Conservation (phyloP, 2,797 vertebrate genomes). For the Lagodon rhomboides region DNA sequence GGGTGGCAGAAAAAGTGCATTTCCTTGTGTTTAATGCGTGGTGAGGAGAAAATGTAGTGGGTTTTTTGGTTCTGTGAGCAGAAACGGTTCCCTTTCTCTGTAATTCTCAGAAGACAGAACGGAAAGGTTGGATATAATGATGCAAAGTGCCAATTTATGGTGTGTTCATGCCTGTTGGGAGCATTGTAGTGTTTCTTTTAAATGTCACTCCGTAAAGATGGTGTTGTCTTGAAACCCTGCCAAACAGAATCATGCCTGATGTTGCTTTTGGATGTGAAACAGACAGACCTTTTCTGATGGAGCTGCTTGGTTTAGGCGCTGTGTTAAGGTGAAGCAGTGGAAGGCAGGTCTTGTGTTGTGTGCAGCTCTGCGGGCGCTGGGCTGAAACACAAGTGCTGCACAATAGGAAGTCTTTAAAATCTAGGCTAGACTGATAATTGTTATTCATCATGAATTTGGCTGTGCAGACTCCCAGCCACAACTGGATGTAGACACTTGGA, state of each 20-base stretch:
- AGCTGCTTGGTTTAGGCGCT: not conserved
- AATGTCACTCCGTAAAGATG: not conserved
- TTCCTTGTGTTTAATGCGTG: not conserved
- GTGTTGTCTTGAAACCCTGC: not conserved
- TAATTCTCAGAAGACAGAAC: not conserved
- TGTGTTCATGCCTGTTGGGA: not conserved
- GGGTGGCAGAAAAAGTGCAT: not conserved
- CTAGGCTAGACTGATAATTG: not conserved
- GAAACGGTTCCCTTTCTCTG: not conserved
- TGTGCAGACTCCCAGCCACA: not conserved
- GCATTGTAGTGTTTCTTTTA: not conserved
- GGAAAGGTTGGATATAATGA: constrained; percentile 5
- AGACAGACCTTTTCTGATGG: not conserved
- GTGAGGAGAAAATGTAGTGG: not conserved
- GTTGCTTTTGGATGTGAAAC: constrained; percentile 10
- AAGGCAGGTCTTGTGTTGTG: not conserved
- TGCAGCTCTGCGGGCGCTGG: constrained; percentile 4
- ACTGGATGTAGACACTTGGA: not conserved
- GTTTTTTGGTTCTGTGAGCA: not conserved
- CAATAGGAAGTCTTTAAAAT: constrained; percentile 6
- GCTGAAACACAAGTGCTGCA: not conserved
- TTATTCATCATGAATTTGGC: not conserved
- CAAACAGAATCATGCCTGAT: not conserved
- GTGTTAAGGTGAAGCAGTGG: not conserved
- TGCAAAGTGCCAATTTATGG: not conserved